Conservation (phyloP, 2,113 vertebrate species). For the Procavia capensis region DNA sequence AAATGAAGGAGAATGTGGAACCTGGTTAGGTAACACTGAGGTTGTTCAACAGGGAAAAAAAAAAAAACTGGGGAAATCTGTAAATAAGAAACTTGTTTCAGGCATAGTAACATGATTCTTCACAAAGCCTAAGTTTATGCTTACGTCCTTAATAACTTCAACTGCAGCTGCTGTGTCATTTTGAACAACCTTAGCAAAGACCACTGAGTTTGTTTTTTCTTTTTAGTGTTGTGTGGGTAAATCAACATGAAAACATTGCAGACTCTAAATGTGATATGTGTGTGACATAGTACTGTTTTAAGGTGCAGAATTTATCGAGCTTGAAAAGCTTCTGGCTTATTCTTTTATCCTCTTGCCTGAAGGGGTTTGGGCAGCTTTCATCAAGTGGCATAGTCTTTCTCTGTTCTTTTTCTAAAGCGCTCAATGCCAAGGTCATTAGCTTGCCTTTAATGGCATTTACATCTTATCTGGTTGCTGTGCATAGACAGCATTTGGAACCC, state of each 20-base stretch:
- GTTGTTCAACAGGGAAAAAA: background rate
- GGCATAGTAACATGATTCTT: background rate
- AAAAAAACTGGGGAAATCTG: background rate
- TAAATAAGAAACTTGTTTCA: slow-evolving; percentile 24
- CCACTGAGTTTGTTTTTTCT: background rate
- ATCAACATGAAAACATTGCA: background rate
- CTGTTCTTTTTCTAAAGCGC: background rate
- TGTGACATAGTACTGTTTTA: background rate
- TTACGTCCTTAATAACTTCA: background rate
- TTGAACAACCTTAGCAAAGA: background rate
- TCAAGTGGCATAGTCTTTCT: background rate
- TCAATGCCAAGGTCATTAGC: background rate
- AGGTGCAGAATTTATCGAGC: background rate
- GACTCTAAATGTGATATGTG: background rate
- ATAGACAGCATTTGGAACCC: background rate
- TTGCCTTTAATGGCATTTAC: background rate
- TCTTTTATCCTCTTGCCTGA: background rate
- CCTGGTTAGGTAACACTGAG: background rate
- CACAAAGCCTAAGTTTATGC: background rate
- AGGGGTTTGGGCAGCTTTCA: background rate
- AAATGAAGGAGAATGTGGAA: background rate
- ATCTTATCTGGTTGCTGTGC: background rate
- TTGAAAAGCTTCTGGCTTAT: background rate
- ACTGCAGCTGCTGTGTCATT: background rate
- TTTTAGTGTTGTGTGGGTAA: background rate